Percentiles rank a stretch among this genome's conserved stretches.
Conservation (phyloP, 2,888 invertebrate species). For the Agrilus cyanescens region DNA sequence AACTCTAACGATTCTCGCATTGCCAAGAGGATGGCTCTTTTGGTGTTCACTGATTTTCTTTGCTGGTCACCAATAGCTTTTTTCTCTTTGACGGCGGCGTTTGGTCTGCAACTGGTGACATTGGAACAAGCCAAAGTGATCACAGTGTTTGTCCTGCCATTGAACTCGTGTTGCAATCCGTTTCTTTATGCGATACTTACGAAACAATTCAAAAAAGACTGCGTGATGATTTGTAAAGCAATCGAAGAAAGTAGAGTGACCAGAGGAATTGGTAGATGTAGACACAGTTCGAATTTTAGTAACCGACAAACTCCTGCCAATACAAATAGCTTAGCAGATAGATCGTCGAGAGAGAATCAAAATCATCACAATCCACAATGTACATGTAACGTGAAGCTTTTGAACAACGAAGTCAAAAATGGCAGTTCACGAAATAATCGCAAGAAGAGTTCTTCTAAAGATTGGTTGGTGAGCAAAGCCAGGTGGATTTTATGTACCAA, state of each 20-base stretch:
- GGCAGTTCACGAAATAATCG: constrained; percentile 25
- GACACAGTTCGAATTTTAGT: constrained; percentile 79
- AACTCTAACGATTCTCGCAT: constrained; percentile 94
- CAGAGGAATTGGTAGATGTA: constrained; percentile 72
- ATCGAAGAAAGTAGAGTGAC: constrained; percentile 90
- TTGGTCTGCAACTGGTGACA: constrained; percentile 81
- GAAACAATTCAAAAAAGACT: constrained; percentile 96
- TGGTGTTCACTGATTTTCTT: constrained; percentile 93
- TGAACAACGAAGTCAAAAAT: constrained; percentile 38
- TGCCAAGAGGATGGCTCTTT: constrained; percentile 90
- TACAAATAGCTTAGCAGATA: constrained; percentile 71
- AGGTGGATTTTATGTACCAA: constrained; percentile 39
- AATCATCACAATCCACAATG: constrained; percentile 46
- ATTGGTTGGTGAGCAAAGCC: constrained; percentile 36
- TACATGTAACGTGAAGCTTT: constrained; percentile 43
- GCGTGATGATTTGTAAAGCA: constrained; percentile 88
- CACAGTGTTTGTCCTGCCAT: constrained; percentile 88
- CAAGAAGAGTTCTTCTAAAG: constrained; percentile 26
- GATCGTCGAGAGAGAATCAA: constrained; percentile 63
- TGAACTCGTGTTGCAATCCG: constrained; percentile 96
- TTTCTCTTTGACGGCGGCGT: constrained; percentile 86
- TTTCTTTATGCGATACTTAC: constrained; percentile 96
- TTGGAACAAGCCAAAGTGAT: constrained; percentile 93
- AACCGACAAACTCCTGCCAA: constrained; percentile 79
- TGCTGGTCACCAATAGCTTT: constrained; percentile 99